Percentiles rank a stretch among this genome's conserved stretches.
Evolutionary conservation across 1,140 invertebrate genomes (phyloP).

Genomic region (Sipha flava): DNA sequence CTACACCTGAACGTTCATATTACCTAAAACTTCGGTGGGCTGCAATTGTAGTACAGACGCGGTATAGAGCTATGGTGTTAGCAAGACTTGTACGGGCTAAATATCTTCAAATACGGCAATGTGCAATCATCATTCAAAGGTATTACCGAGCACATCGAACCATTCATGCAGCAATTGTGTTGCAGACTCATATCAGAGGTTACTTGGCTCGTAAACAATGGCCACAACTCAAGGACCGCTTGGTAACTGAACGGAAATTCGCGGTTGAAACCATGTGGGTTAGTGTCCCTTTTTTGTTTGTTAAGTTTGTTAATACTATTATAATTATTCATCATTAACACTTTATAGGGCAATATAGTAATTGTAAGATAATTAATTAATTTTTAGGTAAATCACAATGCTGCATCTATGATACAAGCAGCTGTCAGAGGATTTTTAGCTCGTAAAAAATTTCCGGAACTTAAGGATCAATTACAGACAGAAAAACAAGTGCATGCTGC

Average conservation of each 20-base stretch:
- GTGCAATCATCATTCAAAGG: constrained; percentile 50
- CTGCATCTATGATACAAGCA: background rate
- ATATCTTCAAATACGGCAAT: constrained; percentile 41
- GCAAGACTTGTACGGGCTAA: constrained; percentile 39
- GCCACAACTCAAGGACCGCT: background rate
- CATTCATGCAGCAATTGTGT: background rate
- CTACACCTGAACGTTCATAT: background rate
- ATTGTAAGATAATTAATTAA: background rate
- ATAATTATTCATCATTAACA: background rate
- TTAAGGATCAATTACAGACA: background rate
- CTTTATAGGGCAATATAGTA: no score
- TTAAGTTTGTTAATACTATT: background rate
- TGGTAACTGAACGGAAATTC: background rate
- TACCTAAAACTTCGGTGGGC: constrained; percentile 40
- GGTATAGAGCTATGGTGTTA: constrained; percentile 44
- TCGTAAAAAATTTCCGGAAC: background rate
- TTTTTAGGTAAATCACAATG: background rate
- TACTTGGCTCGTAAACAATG: background rate
- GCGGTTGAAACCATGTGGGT: background rate
- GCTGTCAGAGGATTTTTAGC: background rate
- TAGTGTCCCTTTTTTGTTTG: background rate
- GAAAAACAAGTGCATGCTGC: background rate
- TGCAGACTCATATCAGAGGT: background rate
- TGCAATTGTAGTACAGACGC: constrained; percentile 44
- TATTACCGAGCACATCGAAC: constrained; percentile 45